Percentiles rank a stretch among this genome's conserved stretches.
These are phyloP conservation scores for Boleophthalmus pectinirostris DNA, from an alignment of 2,113 vertebrate species.

Conservation along the genomic window DNA sequence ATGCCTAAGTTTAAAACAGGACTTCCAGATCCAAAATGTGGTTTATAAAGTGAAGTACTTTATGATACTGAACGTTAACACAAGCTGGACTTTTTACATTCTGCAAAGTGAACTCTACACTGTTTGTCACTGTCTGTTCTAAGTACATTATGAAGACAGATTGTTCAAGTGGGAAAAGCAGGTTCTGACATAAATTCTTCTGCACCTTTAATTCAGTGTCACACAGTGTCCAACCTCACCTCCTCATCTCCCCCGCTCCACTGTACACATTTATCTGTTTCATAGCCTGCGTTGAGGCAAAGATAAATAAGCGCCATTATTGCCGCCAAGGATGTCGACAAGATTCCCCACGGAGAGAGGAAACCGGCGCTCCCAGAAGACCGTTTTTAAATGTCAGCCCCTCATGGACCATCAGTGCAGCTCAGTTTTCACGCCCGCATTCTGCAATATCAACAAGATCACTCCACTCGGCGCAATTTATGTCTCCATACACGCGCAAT, in stretches of 20 bases:
- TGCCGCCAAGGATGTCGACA: conserved; percentile 48
- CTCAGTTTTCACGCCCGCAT: conserved; percentile 35
- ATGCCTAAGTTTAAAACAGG: too few relatives aligned
- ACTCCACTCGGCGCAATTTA: conserved; percentile 54
- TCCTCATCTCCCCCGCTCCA: conserved; percentile 6
- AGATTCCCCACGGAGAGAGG: conserved; percentile 38
- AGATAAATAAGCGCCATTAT: conserved; percentile 63
- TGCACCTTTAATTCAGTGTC: conserved; percentile 44
- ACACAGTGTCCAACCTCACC: conserved; percentile 33
- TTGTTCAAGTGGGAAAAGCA: conserved; percentile 57
- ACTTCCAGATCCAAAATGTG: not conserved
- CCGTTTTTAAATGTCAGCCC: conserved; percentile 61
- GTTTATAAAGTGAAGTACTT: not conserved
- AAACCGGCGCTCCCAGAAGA: conserved; percentile 45
- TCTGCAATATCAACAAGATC: conserved; percentile 47
- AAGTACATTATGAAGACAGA: conserved; percentile 63
- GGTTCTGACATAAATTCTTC: conserved; percentile 48
- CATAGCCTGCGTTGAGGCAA: conserved; percentile 33
- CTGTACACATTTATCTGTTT: conserved; percentile 18
- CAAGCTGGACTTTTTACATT: not conserved
- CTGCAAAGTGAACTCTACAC: not conserved
- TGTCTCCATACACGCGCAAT: conserved; percentile 24
- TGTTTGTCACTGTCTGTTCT: conserved; percentile 43
- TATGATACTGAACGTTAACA: too few relatives aligned
- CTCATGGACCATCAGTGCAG: conserved; percentile 21